Base-by-base conservation (phyloP, 2,888 invertebrate species). In the Epinotia demarniana region DNA sequence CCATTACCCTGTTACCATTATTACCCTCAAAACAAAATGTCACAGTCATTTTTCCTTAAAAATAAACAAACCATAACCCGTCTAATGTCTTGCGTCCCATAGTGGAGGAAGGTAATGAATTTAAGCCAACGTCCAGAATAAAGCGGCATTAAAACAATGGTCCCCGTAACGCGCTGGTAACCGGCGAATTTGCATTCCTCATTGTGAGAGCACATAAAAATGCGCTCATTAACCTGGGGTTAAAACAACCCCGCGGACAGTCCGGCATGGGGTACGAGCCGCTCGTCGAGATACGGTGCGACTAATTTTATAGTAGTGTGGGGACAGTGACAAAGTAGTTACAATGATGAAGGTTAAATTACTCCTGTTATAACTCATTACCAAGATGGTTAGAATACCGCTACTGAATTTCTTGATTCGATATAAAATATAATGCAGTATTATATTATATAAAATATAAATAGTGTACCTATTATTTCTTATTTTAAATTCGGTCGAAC, bases 171-270 rank as follows among this genome's bases (percentile, higher is more conserved):
- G 88, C 87, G 87, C 85, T 85, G 86, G 87, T 89, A 89, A 90
- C 89, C 89, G 86, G 89, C 90, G 85, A 92, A 94, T 93, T 94
- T 93, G 93, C 93, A 94, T 94, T 93, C 93, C 92, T 93, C 92
- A 92, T 92, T 92, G 93, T 87, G 89, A 87, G 88, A 89, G 89
- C 85, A 91, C 92, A 90, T 92, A 93, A 93, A 93, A 93, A 92
- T 91, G 86, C 90, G 87, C 93, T 93, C 92, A 93, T 93, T 94
- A 92, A 92, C 92, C 91, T 91, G 90, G 86, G 89, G 88, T 87
- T 89, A 86, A 86, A 87, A 86, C 83, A 87, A 86, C 87, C 86
- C 88, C 81, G 83, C 81, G 77, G 79, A 82, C 83, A 80, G 84
- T 78, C 78, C 67, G 55, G 39, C 33, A 33, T 33, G 62, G 12